Base-by-base conservation (phyloP, 2,888 invertebrate species). In the Odontothrips loti region DNA sequence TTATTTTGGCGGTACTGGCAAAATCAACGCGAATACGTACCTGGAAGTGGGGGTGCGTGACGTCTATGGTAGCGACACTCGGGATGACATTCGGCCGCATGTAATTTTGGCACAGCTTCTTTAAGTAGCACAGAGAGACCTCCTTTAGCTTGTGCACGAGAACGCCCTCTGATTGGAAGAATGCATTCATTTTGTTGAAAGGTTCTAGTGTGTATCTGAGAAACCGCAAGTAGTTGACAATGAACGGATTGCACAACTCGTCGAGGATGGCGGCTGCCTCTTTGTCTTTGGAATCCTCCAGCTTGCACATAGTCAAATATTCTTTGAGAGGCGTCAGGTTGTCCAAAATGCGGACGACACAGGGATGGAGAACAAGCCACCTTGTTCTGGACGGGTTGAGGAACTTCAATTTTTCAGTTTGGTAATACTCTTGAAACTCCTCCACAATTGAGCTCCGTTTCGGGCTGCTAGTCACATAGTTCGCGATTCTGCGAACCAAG, bases 141-240 rank as follows among this genome's bases (percentile, higher is more conserved):
- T 75, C n/a, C 47, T 83, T 83, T 20, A 83, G 81, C 11, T 17
- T 48, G 79, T 83, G 82, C 15, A 83, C 80, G 10, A 80, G 48
- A 12, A 83, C 82, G 23, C 82, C 81, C 0, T 11, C 58, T 12
- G 82, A 82, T 82, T 84, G 82, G 58, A 84, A 83, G 11, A 34
- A 68, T 6, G 80, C 79, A 80, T 83, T 84, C 12, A 83, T 81
- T 58, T 80, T 81, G 34, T 84, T 83, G 47, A 84, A 84, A 63
- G 80, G 81, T 27, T 82, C 79, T 1, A 84, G 81, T 15, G 63
- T 51, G 23, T 82, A 83, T 79, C 79, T 15, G 34, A 84, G 79
- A 79, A 84, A 84, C 29, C 78, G 68, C 15, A 83, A 48, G 79
- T 82, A 82, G 0, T 83, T 79, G 51, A 83, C 82, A 6, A 81